Percentiles rank a stretch among this genome's conserved stretches.
phyloP scores from a whole-genome alignment of 2,113 vertebrate species.

The Varanus salvator region DNA sequence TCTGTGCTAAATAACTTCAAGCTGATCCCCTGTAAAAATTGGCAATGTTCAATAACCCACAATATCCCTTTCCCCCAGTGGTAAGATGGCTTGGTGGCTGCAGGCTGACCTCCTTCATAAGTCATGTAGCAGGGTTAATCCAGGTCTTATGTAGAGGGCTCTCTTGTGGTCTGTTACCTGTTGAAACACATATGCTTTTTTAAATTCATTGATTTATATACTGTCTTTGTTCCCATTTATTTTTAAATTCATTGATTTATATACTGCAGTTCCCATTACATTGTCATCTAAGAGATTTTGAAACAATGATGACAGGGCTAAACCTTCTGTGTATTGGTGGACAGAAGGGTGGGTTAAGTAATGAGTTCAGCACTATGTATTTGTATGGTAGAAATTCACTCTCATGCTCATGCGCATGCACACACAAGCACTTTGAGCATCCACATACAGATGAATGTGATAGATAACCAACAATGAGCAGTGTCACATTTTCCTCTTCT shows the following conservation, averaged over 20 bases:
- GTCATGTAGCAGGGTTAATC: conserved; percentile 73
- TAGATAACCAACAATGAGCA: not conserved
- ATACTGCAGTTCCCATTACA: conserved; percentile 57
- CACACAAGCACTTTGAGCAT: too few relatives aligned
- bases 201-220: conserved; percentile 60
- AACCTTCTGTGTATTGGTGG: conserved; percentile 40
- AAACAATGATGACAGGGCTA: not conserved
- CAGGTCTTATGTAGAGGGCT: conserved; percentile 70
- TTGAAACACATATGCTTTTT: conserved; percentile 69
- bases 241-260: conserved; percentile 62
- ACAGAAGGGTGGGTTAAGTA: conserved; percentile 36
- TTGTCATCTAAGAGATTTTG: conserved; percentile 18
- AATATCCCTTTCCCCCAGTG: conserved; percentile 68
- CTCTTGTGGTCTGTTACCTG: conserved; percentile 74
- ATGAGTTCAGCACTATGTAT: too few relatives aligned
- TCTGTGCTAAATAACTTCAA: conserved; percentile 85
- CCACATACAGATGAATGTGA: not conserved
- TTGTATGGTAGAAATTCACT: not conserved
- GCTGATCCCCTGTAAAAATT: conserved; percentile 81
- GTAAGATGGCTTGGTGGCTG: conserved; percentile 69
- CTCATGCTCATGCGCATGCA: not conserved
- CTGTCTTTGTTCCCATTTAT: conserved; percentile 40
- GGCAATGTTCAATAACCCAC: conserved; percentile 80
- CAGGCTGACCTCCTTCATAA: conserved; percentile 66
- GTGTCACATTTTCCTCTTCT: too few relatives aligned